These are phyloP conservation scores for Pangasius larnaudii DNA, from an alignment of 2,797 vertebrate species.

Conservation along the genomic window DNA sequence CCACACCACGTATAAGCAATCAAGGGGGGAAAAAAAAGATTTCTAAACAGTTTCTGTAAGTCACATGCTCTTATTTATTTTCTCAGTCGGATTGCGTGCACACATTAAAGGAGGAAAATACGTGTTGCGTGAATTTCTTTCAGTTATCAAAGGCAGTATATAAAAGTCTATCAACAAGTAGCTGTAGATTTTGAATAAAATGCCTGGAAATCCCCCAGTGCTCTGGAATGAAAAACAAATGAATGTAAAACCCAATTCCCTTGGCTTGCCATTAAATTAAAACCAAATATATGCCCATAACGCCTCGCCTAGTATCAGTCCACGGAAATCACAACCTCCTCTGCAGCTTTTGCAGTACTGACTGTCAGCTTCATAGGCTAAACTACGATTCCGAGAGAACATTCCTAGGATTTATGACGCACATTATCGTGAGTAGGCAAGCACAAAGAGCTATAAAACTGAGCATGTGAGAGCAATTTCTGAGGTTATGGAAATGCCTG, in stretches of 20 bases:
- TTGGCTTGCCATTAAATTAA: background rate
- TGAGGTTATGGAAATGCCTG: constrained; percentile 14
- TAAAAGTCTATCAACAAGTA: background rate
- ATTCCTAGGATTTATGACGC: constrained; percentile 1
- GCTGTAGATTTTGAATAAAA: background rate
- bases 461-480: constrained; percentile 25
- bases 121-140: background rate
- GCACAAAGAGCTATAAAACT: constrained; percentile 34
- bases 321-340: background rate
- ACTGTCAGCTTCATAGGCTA: constrained; percentile 7
- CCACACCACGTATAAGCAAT: background rate
- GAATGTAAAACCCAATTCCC: background rate
- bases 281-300: background rate
- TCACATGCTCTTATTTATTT: background rate
- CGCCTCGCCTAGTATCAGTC: background rate
- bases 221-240: background rate
- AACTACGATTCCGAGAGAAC: background rate
- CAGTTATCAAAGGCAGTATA: background rate
- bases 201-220: background rate
- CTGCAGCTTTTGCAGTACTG: background rate
- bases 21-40: background rate
- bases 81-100: background rate
- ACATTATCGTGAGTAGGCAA: background rate
- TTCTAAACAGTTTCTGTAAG: background rate
- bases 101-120: background rate